These are phyloP conservation scores for Mythimna ferrago DNA, from an alignment of 2,888 invertebrate species.

Conservation along the genomic window DNA sequence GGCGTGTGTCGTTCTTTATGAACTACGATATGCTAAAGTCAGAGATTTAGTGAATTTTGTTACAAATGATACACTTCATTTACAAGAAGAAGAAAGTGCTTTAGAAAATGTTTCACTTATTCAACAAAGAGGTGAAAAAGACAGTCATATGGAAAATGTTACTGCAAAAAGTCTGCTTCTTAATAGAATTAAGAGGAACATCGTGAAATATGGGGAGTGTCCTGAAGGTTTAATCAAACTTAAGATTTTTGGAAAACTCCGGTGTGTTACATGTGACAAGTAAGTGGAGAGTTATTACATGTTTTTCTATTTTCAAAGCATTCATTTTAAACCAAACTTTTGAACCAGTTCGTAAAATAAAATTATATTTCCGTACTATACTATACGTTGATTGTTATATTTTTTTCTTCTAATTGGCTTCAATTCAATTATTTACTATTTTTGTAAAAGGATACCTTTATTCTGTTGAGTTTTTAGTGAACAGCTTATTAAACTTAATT, in stretches of 20 bases:
- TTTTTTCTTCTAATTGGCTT: not conserved
- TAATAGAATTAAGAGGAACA: not conserved
- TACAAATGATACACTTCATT: not conserved
- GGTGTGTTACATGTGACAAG: not conserved
- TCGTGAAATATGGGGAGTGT: not conserved
- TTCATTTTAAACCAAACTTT: not conserved
- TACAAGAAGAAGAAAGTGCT: not conserved
- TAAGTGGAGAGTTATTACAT: not conserved
- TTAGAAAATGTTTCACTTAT: not conserved
- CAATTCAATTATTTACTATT: not conserved
- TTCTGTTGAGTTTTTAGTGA: no score
- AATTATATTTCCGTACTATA: not conserved
- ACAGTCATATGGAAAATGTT: not conserved
- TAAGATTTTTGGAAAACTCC: not conserved
- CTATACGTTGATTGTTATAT: not conserved
- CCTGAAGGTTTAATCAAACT: not conserved
- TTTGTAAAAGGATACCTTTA: not conserved
- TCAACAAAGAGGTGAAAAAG: not conserved
- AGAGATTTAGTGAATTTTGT: not conserved
- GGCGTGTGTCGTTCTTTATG: not conserved
- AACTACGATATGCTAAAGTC: not conserved
- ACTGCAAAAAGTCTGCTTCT: not conserved
- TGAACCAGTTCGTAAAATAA: not conserved
- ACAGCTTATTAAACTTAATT: no score
- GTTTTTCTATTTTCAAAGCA: not conserved